A percentile compares a stretch with the other conserved stretches of the same genome.
Evolutionary conservation across 2,797 vertebrate species (phyloP).

Genomic region (Arvicola amphibius): DNA sequence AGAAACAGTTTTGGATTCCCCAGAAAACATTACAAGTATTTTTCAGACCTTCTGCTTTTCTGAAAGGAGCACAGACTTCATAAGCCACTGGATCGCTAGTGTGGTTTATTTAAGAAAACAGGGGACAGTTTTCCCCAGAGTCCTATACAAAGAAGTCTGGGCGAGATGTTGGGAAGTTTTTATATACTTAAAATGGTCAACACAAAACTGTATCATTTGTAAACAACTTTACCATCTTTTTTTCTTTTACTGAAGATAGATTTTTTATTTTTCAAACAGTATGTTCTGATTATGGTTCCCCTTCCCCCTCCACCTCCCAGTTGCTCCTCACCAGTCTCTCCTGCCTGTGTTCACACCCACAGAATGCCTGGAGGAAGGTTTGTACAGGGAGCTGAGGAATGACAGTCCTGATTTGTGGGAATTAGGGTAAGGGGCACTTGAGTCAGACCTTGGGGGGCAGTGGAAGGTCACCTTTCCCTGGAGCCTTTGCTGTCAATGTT

Average conservation of each 20-base stretch:
- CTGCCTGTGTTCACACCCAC: too few species aligned
- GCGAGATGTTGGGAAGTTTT: not conserved
- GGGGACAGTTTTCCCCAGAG: not conserved
- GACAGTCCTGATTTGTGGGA: constrained; percentile 1
- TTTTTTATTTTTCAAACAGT: not conserved
- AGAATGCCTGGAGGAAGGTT: not conserved
- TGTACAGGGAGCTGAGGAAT: not conserved
- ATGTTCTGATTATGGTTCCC: not conserved
- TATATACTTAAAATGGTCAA: not conserved
- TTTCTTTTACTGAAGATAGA: not conserved
- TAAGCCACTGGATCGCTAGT: not conserved
- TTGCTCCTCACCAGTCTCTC: not conserved
- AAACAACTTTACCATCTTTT: not conserved
- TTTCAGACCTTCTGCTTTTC: constrained; percentile 4
- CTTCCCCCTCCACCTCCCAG: not conserved
- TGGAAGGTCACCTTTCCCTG: not conserved
- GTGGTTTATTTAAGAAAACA: constrained; percentile 40
- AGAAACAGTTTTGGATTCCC: constrained; percentile 8
- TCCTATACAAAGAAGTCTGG: not conserved
- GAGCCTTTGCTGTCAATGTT: constrained; percentile 21
- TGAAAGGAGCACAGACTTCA: constrained; percentile 18
- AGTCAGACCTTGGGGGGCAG: not conserved
- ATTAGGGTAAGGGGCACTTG: not conserved
- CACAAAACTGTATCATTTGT: not conserved
- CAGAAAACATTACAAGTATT: constrained; percentile 47